Evolutionary conservation across 2,113 vertebrate genomes (phyloP).

Genomic region (Nycticebus coucang): DNA sequence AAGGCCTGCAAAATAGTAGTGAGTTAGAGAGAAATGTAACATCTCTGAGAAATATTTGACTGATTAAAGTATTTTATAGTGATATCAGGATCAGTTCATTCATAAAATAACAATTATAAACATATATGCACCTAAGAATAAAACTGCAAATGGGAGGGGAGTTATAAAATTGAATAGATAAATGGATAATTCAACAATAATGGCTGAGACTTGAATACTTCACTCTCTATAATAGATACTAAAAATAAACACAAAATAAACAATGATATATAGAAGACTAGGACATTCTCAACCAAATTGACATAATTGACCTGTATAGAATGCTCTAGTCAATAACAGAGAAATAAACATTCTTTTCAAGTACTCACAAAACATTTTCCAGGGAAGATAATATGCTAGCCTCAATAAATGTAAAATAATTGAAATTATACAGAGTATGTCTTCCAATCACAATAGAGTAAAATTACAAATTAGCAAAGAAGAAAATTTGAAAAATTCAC

Average conservation of each 20-base stretch:
- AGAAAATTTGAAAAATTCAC: not conserved
- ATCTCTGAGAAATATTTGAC: not conserved
- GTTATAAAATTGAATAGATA: not conserved
- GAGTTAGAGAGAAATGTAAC: not conserved
- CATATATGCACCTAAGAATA: not conserved
- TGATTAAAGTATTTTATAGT: not conserved
- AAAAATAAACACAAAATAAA: not conserved
- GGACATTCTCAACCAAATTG: not conserved
- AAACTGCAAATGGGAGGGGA: not conserved
- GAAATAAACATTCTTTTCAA: not conserved
- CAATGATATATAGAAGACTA: not conserved
- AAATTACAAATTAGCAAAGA: not conserved
- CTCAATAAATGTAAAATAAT: not conserved
- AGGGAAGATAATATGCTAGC: not conserved
- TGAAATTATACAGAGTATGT: not conserved
- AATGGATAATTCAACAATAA: not conserved
- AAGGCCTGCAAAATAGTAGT: not conserved
- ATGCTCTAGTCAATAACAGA: not conserved
- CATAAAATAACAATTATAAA: not conserved
- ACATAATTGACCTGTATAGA: not conserved
- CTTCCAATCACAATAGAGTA: not conserved
- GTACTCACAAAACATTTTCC: not conserved
- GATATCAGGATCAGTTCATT: not conserved
- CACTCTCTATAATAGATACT: not conserved
- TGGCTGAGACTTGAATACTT: not conserved